A percentile compares a stretch with the other conserved stretches of the same genome.
These are phyloP conservation scores for Gortyna flavago DNA, from an alignment of 2,888 invertebrate species.

Conservation along the genomic window DNA sequence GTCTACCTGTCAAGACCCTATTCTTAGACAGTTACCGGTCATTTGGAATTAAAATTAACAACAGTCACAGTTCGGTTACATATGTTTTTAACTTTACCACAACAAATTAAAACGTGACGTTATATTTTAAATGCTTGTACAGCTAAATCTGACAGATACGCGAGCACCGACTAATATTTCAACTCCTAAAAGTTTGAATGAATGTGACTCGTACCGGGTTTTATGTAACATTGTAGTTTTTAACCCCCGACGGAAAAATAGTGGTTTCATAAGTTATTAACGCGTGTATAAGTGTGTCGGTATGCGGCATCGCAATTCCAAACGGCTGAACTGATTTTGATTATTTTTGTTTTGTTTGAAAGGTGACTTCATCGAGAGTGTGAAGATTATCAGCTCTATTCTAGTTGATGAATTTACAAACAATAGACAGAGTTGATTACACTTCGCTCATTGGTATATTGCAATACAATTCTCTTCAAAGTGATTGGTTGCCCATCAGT, in stretches of 20 bases:
- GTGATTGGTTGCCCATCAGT: conserved; percentile 27
- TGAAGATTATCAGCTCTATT: neutral
- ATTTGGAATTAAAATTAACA: conserved; percentile 7
- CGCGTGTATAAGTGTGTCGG: neutral
- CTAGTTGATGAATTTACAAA: neutral
- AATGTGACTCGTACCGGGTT: neutral
- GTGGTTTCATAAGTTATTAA: neutral
- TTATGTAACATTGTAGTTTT: conserved; percentile 2
- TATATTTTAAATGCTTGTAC: conserved; percentile 10
- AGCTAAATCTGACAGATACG: conserved; percentile 18
- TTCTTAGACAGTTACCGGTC: neutral
- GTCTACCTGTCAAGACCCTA: conserved; percentile 9
- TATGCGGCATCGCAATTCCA: neutral
- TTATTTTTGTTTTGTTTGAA: neutral
- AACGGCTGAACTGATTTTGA: neutral
- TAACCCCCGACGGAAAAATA: neutral
- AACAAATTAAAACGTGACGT: neutral
- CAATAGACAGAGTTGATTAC: conserved; percentile 21
- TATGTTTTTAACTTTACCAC: neutral
- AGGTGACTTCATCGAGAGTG: neutral
- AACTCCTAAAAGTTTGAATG: conserved; percentile 17
- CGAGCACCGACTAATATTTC: conserved; percentile 8
- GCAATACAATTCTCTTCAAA: conserved; percentile 22
- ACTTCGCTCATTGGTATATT: conserved; percentile 11
- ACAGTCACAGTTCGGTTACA: neutral